A percentile compares a stretch with the other conserved stretches of the same genome.
These are phyloP conservation scores for Brachypodius melanocephalos DNA, from an alignment of 2,113 vertebrate genomes.

Conservation along the genomic window DNA sequence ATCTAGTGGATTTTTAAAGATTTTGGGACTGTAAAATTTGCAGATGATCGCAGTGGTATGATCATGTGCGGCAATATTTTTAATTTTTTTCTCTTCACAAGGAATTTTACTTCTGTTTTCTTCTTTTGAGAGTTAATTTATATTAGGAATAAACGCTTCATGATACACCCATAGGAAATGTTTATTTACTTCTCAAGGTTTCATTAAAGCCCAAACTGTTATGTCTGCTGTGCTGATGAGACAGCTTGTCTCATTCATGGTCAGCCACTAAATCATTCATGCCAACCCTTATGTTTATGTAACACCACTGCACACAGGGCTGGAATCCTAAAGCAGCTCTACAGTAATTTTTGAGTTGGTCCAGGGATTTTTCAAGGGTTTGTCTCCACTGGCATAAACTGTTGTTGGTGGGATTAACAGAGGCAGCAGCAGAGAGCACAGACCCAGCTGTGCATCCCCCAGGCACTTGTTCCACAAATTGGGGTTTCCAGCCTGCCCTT, in stretches of 20 bases:
- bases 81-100: background rate
- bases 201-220: background rate
- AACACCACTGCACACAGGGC: background rate
- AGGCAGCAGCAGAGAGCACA: background rate
- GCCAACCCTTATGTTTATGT: background rate
- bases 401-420: background rate
- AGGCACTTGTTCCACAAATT: background rate
- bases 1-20: background rate
- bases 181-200: background rate
- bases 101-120: background rate
- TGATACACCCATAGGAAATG: background rate
- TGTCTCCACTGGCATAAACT: background rate
- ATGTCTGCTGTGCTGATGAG: background rate
- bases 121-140: background rate
- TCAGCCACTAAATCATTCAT: background rate
- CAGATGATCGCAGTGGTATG: background rate
- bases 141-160: background rate
- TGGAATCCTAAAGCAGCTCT: background rate
- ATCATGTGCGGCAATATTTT: background rate
- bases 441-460: background rate
- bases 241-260: background rate
- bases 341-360: background rate
- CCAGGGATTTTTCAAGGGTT: background rate
- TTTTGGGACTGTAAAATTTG: background rate
- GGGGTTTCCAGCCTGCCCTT: background rate